Conservation (phyloP, 2,113 vertebrate genomes). For the Boleophthalmus pectinirostris region DNA sequence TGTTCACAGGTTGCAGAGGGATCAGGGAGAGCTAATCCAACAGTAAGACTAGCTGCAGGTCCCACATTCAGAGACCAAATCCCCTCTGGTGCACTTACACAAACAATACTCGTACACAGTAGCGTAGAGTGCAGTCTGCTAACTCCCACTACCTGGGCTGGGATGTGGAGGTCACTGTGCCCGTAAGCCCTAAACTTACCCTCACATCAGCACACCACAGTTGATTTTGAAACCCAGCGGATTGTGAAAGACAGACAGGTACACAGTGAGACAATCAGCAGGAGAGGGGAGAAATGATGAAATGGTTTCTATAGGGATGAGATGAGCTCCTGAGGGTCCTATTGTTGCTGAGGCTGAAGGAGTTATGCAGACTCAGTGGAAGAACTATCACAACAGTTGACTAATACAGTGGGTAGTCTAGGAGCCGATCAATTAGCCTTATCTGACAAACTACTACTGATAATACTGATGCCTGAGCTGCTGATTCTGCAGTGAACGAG, state of each 20-base stretch:
- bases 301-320: slow-evolving; percentile 62
- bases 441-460: slow-evolving; percentile 74
- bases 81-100: slow-evolving; percentile 55
- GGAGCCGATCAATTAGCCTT: slow-evolving; percentile 74
- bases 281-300: slow-evolving; percentile 54
- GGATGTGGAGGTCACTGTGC: slow-evolving; percentile 50
- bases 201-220: slow-evolving; percentile 54
- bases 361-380: slow-evolving; percentile 72
- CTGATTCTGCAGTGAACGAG: slow-evolving; percentile 53
- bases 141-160: slow-evolving; percentile 34
- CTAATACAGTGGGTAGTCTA: slow-evolving; percentile 49
- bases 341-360: slow-evolving; percentile 67
- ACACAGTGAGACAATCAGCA: slow-evolving; percentile 26
- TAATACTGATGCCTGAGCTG: slow-evolving; percentile 56
- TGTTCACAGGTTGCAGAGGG: slow-evolving; percentile 59
- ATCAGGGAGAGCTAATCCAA: slow-evolving; percentile 68
- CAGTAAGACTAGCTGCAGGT: slow-evolving; percentile 58
- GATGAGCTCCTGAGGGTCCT: slow-evolving; percentile 59
- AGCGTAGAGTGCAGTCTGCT: slow-evolving; percentile 44
- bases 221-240: slow-evolving; percentile 30
- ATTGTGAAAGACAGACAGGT: slow-evolving; percentile 41
- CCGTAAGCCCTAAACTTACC: slow-evolving; percentile 54
- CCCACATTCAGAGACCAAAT: slow-evolving; percentile 62
- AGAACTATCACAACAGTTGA: slow-evolving; percentile 53
- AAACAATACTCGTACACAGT: slow-evolving; percentile 54